Conservation (phyloP, 2,797 vertebrate species). For the Acanthopagrus latus region DNA sequence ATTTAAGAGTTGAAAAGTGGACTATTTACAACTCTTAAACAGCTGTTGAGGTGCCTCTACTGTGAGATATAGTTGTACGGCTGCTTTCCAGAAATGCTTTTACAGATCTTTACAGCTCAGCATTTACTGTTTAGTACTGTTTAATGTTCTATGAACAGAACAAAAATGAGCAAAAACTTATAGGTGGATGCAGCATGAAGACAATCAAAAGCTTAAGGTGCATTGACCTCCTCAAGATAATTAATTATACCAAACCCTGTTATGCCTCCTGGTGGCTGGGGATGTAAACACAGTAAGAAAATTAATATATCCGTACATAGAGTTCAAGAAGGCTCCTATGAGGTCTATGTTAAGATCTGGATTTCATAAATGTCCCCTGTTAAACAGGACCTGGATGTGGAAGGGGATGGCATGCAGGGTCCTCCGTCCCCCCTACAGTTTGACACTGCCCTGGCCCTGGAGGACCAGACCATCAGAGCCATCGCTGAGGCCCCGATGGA, state of each 20-base stretch:
- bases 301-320: not conserved
- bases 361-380: conserved; percentile 15
- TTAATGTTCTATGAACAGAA: not conserved
- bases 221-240: not conserved
- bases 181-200: not conserved
- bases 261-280: fast-evolving
- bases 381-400: conserved; percentile 94
- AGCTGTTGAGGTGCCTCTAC: not conserved
- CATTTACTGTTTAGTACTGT: not conserved
- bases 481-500: conserved; percentile 90
- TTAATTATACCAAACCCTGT: not conserved
- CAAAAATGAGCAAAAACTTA: too few relatives aligned
- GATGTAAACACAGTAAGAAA: conserved; percentile 1
- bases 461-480: conserved; percentile 90
- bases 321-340: not conserved
- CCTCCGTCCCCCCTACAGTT: conserved; percentile 96
- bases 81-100: not conserved
- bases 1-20: not conserved
- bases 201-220: not conserved
- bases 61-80: not conserved
- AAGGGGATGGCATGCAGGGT: conserved; percentile 94
- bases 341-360: not conserved
- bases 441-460: conserved; percentile 90
- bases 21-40: not conserved
- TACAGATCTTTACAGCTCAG: not conserved